Percentiles rank a stretch among this genome's conserved stretches.
These are phyloP conservation scores for Amazona vittata DNA, from an alignment of 2,113 vertebrate genomes.

Conservation along the genomic window DNA sequence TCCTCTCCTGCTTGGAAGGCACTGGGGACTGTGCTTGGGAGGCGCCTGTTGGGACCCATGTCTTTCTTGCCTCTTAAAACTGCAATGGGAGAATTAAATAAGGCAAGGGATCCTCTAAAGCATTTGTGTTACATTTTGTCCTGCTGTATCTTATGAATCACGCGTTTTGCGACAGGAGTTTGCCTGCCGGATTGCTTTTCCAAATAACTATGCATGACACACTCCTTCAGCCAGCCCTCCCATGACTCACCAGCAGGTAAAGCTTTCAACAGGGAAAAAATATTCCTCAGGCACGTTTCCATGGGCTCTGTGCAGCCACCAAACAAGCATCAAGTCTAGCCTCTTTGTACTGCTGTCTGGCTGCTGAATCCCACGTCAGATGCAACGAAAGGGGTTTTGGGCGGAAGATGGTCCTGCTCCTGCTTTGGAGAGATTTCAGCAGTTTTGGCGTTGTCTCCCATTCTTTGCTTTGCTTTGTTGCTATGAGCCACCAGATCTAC, in stretches of 20 bases:
- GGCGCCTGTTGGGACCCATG: fast-evolving
- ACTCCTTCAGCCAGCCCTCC: not conserved
- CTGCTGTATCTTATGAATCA: not conserved
- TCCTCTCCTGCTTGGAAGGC: not conserved
- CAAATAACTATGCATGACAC: not conserved
- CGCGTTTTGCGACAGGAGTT: not conserved
- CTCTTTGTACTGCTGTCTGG: conserved; percentile 1
- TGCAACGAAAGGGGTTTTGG: fast-evolving
- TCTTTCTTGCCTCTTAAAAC: not conserved
- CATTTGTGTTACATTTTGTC: not conserved
- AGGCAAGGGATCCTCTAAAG: not conserved
- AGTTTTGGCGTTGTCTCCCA: not conserved
- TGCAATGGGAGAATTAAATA: not conserved
- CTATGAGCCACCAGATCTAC: not conserved
- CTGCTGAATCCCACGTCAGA: not conserved
- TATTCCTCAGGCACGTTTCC: not conserved
- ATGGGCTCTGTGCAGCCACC: not conserved
- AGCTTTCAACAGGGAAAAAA: not conserved
- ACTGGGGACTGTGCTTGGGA: fast-evolving
- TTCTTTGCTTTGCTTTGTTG: not conserved
- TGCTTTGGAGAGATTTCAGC: not conserved
- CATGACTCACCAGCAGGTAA: conserved; percentile 31
- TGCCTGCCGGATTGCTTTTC: not conserved
- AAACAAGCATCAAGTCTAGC: not conserved
- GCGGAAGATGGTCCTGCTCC: not conserved